Evolutionary conservation across 2,888 invertebrate species (phyloP).

Genomic region (Tachystola acroxantha): DNA sequence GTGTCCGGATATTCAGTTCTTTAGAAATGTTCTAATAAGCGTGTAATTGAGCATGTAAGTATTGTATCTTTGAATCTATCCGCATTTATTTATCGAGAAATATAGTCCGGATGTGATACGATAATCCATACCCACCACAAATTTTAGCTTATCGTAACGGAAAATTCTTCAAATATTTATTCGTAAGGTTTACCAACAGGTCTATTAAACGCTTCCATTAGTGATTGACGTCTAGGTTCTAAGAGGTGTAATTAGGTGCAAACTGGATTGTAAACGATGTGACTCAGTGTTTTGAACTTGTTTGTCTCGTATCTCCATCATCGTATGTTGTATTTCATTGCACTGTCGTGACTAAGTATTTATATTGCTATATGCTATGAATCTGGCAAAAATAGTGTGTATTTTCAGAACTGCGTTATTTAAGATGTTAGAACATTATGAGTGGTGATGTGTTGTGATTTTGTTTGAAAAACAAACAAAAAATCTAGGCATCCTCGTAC

Average conservation of each 20-base stretch:
- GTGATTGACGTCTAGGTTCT: constrained; percentile 2
- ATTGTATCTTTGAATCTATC: background rate
- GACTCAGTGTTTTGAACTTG: constrained; percentile 3
- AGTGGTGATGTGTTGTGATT: too few relatives aligned
- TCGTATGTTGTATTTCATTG: background rate
- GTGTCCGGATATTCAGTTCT: constrained; percentile 40
- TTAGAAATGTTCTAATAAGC: constrained; percentile 47
- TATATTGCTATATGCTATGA: too few relatives aligned
- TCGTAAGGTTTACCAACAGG: too few relatives aligned
- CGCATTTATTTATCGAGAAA: background rate
- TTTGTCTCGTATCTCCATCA: background rate
- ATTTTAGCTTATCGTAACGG: background rate
- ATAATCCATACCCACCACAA: background rate
- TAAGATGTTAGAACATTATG: too few relatives aligned
- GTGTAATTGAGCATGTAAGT: constrained; percentile 13
- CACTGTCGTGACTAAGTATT: too few relatives aligned
- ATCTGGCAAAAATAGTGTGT: too few relatives aligned
- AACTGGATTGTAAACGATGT: constrained; percentile 1
- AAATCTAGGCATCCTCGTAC: too few relatives aligned
- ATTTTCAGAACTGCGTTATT: too few relatives aligned
- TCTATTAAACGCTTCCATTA: background rate
- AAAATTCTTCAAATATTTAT: too few relatives aligned
- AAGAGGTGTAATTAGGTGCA: constrained; percentile 3
- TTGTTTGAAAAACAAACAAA: too few relatives aligned
- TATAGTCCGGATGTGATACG: background rate